Conservation (phyloP, 2,888 invertebrate genomes). For the Endotricha flammealis region DNA sequence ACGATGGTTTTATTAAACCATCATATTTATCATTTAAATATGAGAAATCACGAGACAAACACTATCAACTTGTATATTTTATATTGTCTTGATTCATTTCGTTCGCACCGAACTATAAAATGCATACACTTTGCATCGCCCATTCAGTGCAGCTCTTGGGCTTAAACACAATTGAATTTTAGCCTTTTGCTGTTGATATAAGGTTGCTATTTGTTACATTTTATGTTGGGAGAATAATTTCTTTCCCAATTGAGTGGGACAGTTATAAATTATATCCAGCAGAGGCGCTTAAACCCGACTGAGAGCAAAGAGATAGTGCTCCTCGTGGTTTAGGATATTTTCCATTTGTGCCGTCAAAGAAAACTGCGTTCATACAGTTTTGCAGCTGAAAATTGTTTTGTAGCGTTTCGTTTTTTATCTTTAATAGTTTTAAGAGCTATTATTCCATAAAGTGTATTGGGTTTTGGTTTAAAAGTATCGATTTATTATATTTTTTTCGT, state of each 20-base stretch:
- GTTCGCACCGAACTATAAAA: conserved; percentile 35
- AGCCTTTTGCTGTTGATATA: not conserved
- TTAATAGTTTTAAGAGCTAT: too few species aligned
- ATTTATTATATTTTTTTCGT: too few species aligned
- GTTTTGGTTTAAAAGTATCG: too few species aligned
- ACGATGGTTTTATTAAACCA: not conserved
- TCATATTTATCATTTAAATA: conserved; percentile 1
- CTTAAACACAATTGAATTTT: not conserved
- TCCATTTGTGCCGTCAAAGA: conserved; percentile 35
- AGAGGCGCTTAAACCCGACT: conserved; percentile 34
- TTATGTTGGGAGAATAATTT: conserved; percentile 22
- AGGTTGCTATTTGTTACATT: not conserved
- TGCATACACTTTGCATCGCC: conserved; percentile 31
- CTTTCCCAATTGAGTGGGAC: conserved; percentile 24
- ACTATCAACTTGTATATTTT: conserved; percentile 28
- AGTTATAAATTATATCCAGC: conserved; percentile 38
- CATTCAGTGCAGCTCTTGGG: conserved; percentile 16
- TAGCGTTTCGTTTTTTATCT: too few species aligned
- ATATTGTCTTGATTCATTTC: conserved; percentile 34
- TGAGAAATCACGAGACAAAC: conserved; percentile 8
- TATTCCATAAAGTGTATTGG: too few species aligned
- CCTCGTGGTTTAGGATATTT: conserved; percentile 33
- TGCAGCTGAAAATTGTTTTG: too few species aligned
- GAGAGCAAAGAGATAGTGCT: conserved; percentile 34
- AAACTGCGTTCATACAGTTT: conserved; percentile 22